Conservation (phyloP, 1,140 invertebrate species). For the Acromyrmex heyeri region DNA sequence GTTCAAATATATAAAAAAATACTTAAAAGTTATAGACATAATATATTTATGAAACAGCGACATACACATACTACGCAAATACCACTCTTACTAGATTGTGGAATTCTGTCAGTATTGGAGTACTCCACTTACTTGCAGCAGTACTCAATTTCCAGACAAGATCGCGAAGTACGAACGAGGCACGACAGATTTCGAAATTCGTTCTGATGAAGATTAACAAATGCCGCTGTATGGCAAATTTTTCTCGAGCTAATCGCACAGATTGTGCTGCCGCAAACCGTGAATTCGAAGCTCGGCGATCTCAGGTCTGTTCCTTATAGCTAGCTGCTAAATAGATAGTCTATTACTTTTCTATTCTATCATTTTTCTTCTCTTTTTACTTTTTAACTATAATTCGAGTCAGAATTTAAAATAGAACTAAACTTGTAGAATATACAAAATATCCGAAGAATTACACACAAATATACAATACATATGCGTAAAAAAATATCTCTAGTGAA, state of each 20-base stretch:
- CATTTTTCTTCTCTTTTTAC: not conserved
- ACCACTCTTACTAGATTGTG: not conserved
- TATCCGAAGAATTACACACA: no score
- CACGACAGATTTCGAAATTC: not conserved
- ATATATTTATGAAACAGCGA: not conserved
- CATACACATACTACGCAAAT: not conserved
- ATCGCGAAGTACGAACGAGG: not conserved
- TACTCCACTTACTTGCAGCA: conserved; percentile 8
- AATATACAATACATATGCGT: no score
- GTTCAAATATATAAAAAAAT: not conserved
- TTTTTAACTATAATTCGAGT: not conserved
- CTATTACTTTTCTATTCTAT: not conserved
- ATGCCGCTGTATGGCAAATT: not conserved
- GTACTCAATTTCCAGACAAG: not conserved
- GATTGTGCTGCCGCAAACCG: conserved; percentile 18
- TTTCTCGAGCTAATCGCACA: not conserved
- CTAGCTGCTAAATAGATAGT: no score
- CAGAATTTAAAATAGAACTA: not conserved
- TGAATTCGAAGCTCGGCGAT: not conserved
- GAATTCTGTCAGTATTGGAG: not conserved
- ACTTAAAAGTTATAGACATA: not conserved
- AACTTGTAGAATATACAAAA: not conserved
- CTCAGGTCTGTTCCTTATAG: not conserved
- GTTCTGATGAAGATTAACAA: not conserved
- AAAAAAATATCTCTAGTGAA: no score